Evolutionary conservation across 2,113 vertebrate genomes (phyloP), one percentile per base, ranked within the genome.

Genomic region (Bubalus kerabau): DNA sequence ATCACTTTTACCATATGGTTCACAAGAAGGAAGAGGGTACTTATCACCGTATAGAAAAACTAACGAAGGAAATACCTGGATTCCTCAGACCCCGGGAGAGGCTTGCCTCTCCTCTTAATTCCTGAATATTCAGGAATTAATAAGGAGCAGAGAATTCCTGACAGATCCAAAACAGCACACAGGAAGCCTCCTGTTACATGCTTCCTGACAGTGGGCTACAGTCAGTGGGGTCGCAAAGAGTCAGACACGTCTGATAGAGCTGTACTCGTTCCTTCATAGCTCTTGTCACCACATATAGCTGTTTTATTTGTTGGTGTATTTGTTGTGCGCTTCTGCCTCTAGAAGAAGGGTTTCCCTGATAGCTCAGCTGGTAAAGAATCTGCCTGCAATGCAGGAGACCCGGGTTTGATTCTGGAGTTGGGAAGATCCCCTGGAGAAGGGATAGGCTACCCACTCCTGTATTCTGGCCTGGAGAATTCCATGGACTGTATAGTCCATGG

Each of bases 281-380:
- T 59, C 8, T 93, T 4, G 7, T 40, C 24, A 43, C 17, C 32
- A 40, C 0, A 0, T 17, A 6, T 7, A 7, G 23, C 12, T 59
- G 28, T 48, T 15, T 83, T 36, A 50, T 80, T 36, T 91, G 3
- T 23, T 14, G 48, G 2, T 32, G 14, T 74, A 12, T 52, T 62
- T 60, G 17, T 14, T 12, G 6, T 36, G 9, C 36, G 5, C 12
- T 4, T 92, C 57, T 59, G 0, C 15, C 21, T 87, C 11, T 60
- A 32, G 30, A 64, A 64, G 62, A 64, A 64, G 30, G 15, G 30
- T 15, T 64, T 64, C 15, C 62, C 3, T 64, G 62, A n/a, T 64
- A 32, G 15, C 62, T 64, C 62, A 64, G 62, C 17, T 64, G 30
- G 62, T 64, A 64, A 64, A 64, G 62, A 64, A n/a, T 64, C 62